These are phyloP conservation scores for Miltochrista miniata DNA, from an alignment of 2,888 invertebrate genomes.

Conservation along the genomic window DNA sequence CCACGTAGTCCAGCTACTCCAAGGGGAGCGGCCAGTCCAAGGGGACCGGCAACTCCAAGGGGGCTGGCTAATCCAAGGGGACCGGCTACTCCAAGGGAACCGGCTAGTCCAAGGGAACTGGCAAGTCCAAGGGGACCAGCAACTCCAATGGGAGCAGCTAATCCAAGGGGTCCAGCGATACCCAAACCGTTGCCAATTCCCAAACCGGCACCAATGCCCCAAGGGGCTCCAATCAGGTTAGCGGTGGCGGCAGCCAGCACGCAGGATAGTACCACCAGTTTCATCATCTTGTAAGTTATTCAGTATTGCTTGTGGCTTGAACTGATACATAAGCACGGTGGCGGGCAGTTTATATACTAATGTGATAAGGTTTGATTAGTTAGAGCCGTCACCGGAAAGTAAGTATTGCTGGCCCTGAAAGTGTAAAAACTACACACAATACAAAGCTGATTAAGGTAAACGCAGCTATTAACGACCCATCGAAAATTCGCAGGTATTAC, in stretches of 20 bases:
- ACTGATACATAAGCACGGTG: neutral
- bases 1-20: conserved; percentile 6
- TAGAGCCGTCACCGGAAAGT: neutral
- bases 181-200: conserved; percentile 11
- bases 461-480: too few relatives aligned
- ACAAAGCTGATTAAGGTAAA: too few relatives aligned
- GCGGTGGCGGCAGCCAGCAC: conserved; percentile 63
- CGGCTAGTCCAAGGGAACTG: conserved; percentile 14
- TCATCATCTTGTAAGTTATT: neutral
- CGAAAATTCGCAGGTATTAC: too few relatives aligned
- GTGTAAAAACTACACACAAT: too few relatives aligned
- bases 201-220: conserved; percentile 1
- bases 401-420: neutral
- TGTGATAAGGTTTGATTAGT: neutral
- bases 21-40: conserved; percentile 13
- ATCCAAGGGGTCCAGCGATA: neutral
- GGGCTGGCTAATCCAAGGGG: neutral
- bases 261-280: conserved; percentile 19
- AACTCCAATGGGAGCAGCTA: conserved; percentile 8
- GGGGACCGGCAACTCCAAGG: conserved; percentile 29
- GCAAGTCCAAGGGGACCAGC: conserved; percentile 28
- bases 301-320: conserved; percentile 32
- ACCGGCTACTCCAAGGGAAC: conserved; percentile 24
- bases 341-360: neutral
- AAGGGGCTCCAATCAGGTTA: conserved; percentile 20